Percentiles rank a stretch among this genome's conserved stretches.
These are phyloP conservation scores for Albula goreensis DNA, from an alignment of 2,113 vertebrate species.

Conservation along the genomic window DNA sequence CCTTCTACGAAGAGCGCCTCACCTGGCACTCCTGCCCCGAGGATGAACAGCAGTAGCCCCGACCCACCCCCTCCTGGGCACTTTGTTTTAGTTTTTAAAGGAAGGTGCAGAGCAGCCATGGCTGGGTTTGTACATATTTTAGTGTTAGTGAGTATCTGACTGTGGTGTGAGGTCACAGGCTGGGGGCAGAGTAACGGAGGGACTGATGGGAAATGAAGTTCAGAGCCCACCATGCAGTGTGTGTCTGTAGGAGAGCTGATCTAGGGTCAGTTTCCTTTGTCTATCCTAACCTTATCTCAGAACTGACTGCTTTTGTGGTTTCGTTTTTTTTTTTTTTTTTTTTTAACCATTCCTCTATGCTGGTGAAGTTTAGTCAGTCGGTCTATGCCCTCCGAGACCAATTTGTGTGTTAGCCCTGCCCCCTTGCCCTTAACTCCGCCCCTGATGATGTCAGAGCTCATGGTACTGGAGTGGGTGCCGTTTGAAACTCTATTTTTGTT, in stretches of 20 bases:
- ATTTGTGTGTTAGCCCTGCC: too few species aligned
- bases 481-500: slow-evolving; percentile 12
- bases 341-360: too few species aligned
- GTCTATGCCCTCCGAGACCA: too few species aligned
- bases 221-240: neutral
- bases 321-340: neutral
- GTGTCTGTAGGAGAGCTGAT: too few species aligned
- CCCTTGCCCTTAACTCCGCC: too few species aligned
- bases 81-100: slow-evolving; percentile 15
- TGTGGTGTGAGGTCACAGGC: neutral
- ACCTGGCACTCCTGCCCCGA: slow-evolving; percentile 99
- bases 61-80: slow-evolving; percentile 4
- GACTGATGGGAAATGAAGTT: neutral
- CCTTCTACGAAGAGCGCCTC: slow-evolving; percentile 96
- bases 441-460: neutral
- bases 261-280: too few species aligned
- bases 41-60: slow-evolving; percentile 77
- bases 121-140: slow-evolving; percentile 37
- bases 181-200: neutral
- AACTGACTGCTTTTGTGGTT: too few species aligned
- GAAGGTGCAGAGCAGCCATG: slow-evolving; percentile 28
- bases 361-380: too few species aligned
- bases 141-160: neutral
- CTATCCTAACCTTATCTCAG: too few species aligned
- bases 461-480: neutral